phyloP scores from a whole-genome alignment of 2,797 vertebrate species.

The Phoeniculus purpureus region DNA sequence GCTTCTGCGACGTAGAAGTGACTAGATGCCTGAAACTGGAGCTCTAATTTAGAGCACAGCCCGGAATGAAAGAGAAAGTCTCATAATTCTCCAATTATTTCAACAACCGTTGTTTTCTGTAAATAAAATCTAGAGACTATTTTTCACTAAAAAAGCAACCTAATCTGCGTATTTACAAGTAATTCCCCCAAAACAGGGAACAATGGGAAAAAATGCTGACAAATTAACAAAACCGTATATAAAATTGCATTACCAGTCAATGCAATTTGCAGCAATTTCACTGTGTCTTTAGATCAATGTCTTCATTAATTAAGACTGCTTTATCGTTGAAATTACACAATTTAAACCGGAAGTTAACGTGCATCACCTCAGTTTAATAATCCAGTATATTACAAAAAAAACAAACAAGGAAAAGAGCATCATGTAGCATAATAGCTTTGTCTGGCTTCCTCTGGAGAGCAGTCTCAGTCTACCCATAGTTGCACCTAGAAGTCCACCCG shows the following conservation, averaged over 20 bases:
- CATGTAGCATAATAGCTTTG: slow-evolving; percentile 93
- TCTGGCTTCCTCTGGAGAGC: slow-evolving; percentile 94
- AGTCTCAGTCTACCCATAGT: slow-evolving; percentile 92
- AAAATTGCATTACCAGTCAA: slow-evolving; percentile 54
- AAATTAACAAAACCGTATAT: slow-evolving; percentile 4
- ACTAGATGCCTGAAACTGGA: not conserved
- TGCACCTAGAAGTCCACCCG: slow-evolving; percentile 90
- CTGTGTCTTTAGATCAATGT: slow-evolving; percentile 1
- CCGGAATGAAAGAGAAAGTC: not conserved
- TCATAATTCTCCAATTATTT: not conserved
- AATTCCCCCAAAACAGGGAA: slow-evolving; percentile 44
- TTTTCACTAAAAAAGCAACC: not conserved
- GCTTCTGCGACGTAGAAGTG: not conserved
- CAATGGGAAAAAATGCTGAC: not conserved
- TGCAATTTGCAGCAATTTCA: slow-evolving; percentile 42
- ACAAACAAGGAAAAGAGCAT: slow-evolving; percentile 94
- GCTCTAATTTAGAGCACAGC: slow-evolving; percentile 61
- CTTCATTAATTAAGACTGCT: slow-evolving; percentile 11
- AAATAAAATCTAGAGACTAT: not conserved
- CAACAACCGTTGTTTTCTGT: not conserved
- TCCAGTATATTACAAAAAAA: slow-evolving; percentile 96
- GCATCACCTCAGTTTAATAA: slow-evolving; percentile 86
- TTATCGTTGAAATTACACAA: slow-evolving; percentile 9
- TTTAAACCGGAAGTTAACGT: slow-evolving; percentile 5
- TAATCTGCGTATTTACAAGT: slow-evolving; percentile 7